Conservation (phyloP, 2,797 vertebrate genomes). For the Sciaenops ocellatus region DNA sequence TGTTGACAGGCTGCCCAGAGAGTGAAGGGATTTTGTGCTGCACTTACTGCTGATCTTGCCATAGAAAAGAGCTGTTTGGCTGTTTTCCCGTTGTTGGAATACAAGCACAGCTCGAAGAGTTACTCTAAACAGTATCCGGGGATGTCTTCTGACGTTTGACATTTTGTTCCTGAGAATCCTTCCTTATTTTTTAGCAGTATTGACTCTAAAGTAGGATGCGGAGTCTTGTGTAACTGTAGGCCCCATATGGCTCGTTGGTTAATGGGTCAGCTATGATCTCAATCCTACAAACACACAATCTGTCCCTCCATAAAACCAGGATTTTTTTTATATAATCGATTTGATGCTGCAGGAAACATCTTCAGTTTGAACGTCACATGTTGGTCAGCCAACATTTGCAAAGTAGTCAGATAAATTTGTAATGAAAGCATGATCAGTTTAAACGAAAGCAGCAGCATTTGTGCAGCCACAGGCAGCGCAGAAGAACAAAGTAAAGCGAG, state of each 20-base stretch:
- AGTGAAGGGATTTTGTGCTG: conserved; percentile 59
- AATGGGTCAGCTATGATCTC: conserved; percentile 55
- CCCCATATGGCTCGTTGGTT: conserved; percentile 55
- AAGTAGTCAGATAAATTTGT: background rate
- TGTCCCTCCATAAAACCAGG: conserved; percentile 46
- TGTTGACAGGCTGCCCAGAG: conserved; percentile 66
- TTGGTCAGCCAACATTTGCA: background rate
- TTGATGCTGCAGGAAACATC: conserved; percentile 14
- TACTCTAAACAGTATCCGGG: background rate
- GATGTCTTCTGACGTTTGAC: conserved; percentile 23
- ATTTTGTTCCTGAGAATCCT: conserved; percentile 28
- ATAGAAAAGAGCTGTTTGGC: conserved; percentile 47
- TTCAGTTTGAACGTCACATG: background rate
- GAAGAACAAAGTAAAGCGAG: background rate
- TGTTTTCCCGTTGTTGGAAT: conserved; percentile 42
- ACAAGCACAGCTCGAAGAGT: conserved; percentile 11
- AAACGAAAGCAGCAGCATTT: conserved; percentile 2
- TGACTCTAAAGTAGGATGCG: conserved; percentile 9
- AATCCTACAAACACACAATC: conserved; percentile 51
- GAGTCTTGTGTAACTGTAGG: conserved; percentile 47
- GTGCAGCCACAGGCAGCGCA: background rate
- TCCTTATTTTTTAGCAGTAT: conserved; percentile 14
- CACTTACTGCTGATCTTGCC: conserved; percentile 52
- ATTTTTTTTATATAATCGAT: conserved; percentile 43
- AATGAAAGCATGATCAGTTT: background rate